Conservation (phyloP, 2,888 invertebrate species). For the Volucella bombylans region DNA sequence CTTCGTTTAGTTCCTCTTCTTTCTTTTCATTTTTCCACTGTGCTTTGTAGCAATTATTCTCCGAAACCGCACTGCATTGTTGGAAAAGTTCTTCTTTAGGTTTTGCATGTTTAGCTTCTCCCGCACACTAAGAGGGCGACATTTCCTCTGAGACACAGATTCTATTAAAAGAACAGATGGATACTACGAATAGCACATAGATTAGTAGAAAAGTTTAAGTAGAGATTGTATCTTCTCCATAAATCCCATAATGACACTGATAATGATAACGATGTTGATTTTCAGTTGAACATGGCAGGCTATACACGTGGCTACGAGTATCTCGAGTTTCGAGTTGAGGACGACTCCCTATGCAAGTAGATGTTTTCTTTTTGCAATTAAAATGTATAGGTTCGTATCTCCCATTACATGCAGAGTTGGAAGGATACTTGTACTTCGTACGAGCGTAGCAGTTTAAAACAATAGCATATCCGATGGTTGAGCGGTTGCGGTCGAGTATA, state of each 20-base stretch:
- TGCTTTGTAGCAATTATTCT: constrained; percentile 14
- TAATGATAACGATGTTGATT: constrained; percentile 65
- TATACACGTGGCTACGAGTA: too few relatives aligned
- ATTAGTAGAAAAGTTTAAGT: constrained; percentile 38
- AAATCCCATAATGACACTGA: constrained; percentile 61
- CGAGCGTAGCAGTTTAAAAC: constrained; percentile 27
- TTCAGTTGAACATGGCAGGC: constrained; percentile 8
- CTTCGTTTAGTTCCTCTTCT: neutral
- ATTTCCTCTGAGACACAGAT: neutral
- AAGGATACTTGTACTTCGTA: neutral
- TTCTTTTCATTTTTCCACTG: neutral
- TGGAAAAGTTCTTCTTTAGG: neutral
- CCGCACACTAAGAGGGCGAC: too few relatives aligned
- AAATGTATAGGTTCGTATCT: constrained; percentile 43
- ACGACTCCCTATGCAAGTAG: constrained; percentile 5
- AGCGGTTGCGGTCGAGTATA: constrained; percentile 43
- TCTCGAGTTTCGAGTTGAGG: too few relatives aligned
- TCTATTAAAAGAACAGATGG: constrained; percentile 28
- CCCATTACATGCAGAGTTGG: neutral
- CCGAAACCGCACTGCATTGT: constrained; percentile 10
- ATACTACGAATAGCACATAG: constrained; percentile 6
- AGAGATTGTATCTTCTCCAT: constrained; percentile 39
- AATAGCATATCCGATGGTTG: constrained; percentile 39
- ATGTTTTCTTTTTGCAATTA: constrained; percentile 57
- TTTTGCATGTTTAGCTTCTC: neutral